phyloP scores from a whole-genome alignment of 2,113 vertebrate genomes.

The Macrotus californicus region DNA sequence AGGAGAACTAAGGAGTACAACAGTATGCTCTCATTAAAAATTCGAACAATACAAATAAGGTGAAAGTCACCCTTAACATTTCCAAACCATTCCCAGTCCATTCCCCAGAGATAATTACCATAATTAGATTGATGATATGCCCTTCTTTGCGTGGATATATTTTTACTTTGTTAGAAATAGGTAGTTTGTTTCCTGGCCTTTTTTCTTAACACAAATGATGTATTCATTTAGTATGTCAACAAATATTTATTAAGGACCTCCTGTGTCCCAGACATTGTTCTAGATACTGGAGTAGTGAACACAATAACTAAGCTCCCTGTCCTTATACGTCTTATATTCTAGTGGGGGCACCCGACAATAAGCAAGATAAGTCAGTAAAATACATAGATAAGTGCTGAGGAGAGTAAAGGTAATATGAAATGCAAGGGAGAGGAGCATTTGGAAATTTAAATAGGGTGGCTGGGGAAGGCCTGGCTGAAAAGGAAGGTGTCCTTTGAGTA shows the following conservation, averaged over 20 bases:
- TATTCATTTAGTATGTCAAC: background rate
- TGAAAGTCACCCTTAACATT: background rate
- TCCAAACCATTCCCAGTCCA: background rate
- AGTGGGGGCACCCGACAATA: background rate
- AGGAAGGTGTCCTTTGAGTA: background rate
- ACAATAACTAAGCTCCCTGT: background rate
- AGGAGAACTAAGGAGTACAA: background rate
- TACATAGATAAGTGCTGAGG: background rate
- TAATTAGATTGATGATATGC: background rate
- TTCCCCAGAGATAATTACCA: background rate
- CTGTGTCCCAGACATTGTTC: background rate
- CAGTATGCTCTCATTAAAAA: background rate
- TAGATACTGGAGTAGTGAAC: background rate
- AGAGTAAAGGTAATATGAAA: background rate
- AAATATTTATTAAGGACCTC: background rate
- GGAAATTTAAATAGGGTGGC: background rate
- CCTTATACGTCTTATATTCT: background rate
- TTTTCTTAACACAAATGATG: background rate
- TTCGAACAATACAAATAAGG: background rate
- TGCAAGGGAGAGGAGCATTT: background rate
- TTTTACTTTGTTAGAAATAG: conserved; percentile 6
- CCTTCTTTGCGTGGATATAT: background rate
- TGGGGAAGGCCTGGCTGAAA: background rate
- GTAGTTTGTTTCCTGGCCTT: background rate
- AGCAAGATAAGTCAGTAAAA: background rate